phyloP scores from a whole-genome alignment of 1,140 invertebrate species.

The Trichonephila clavipes region DNA sequence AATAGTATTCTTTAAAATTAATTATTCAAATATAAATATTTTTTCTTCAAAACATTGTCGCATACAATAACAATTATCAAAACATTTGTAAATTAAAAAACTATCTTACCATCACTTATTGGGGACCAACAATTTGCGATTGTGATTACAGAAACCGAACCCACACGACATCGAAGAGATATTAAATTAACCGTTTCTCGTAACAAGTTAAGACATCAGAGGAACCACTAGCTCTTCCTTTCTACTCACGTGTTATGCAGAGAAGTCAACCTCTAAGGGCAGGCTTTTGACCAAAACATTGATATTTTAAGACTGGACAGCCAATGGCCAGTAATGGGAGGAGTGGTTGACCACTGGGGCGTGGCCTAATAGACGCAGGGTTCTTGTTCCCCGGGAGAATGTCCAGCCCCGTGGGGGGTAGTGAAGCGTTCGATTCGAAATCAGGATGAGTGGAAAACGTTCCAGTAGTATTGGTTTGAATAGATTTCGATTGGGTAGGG shows the following conservation, averaged over 20 bases:
- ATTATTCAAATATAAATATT: too few species aligned
- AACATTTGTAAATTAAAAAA: background rate
- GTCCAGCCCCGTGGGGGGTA: conserved; percentile 58
- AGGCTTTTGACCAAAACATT: conserved; percentile 32
- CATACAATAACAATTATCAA: too few species aligned
- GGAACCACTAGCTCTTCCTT: background rate
- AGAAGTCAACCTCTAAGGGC: conserved; percentile 54
- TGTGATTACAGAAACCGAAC: background rate
- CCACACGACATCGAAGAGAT: background rate
- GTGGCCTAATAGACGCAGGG: conserved; percentile 32
- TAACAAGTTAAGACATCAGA: background rate
- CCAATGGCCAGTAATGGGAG: conserved; percentile 62
- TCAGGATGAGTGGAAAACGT: conserved; percentile 43
- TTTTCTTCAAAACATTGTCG: too few species aligned
- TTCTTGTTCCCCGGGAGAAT: conserved; percentile 45
- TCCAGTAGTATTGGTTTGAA: conserved; percentile 51
- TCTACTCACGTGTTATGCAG: conserved; percentile 44
- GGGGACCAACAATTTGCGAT: background rate
- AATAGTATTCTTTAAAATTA: too few species aligned
- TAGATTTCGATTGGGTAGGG: conserved; percentile 28
- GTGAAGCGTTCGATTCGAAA: conserved; percentile 30
- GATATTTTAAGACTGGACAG: conserved; percentile 57
- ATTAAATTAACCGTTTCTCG: background rate
- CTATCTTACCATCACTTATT: background rate
- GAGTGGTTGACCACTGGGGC: conserved; percentile 61